phyloP scores from a whole-genome alignment of 2,113 vertebrate genomes.

The Campylomormyrus tamandua region DNA sequence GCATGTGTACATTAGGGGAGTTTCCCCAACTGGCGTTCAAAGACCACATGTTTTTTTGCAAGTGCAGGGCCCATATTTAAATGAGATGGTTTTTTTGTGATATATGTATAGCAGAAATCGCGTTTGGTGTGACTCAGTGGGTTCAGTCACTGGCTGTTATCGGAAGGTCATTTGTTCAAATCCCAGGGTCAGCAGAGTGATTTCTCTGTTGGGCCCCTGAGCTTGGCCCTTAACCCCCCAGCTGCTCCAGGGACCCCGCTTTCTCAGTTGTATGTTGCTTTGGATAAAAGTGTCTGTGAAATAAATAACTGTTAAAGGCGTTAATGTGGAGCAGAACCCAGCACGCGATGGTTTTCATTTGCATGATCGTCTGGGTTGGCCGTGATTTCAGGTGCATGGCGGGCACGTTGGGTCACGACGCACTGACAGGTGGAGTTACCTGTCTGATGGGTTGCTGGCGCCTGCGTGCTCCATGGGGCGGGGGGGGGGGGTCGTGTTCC shows the following conservation, averaged over 20 bases:
- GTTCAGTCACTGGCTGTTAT: background rate
- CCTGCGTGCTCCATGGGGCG: background rate
- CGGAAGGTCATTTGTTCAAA: background rate
- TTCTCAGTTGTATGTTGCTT: background rate
- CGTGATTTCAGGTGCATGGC: no score
- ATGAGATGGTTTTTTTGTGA: background rate
- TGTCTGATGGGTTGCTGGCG: background rate
- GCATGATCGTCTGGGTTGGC: background rate
- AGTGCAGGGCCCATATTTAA: background rate
- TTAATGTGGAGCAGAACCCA: no score
- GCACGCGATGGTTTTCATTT: background rate
- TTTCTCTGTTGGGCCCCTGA: background rate
- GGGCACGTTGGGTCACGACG: background rate
- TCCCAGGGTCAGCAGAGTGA: background rate
- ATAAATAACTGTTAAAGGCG: background rate
- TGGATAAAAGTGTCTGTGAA: background rate
- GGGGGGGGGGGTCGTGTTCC: background rate
- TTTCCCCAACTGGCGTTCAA: background rate
- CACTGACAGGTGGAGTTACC: constrained; percentile 1
- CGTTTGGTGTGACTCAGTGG: background rate
- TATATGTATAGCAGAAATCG: background rate
- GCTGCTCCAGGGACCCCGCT: background rate
- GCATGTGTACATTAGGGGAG: background rate
- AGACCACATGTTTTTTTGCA: background rate
- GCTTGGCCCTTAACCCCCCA: background rate